Percentiles rank a stretch among this genome's conserved stretches.
Evolutionary conservation across 2,113 vertebrate species (phyloP).

Genomic region (Eclectus roratus): DNA sequence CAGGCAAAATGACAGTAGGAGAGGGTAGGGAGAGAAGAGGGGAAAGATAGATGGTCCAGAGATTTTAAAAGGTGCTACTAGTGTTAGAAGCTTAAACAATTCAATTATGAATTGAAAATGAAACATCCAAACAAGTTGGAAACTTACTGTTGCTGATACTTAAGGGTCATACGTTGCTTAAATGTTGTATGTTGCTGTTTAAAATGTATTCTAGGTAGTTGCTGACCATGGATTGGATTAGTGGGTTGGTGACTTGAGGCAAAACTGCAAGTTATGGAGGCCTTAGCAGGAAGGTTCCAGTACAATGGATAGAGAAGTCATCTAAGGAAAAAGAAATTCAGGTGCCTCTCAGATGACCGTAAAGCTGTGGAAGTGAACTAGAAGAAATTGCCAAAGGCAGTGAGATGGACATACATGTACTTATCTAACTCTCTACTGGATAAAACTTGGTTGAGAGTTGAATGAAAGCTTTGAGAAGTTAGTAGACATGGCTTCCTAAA

Average conservation of each 20-base stretch:
- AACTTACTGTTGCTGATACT: background rate
- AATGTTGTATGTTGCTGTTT: background rate
- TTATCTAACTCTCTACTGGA: background rate
- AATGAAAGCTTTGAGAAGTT: background rate
- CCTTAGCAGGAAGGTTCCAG: background rate
- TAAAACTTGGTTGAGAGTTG: background rate
- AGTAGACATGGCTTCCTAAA: background rate
- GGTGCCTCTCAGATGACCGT: background rate
- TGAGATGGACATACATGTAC: background rate
- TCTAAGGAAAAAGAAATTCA: background rate
- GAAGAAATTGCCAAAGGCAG: background rate
- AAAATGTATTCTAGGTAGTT: background rate
- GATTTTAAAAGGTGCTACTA: background rate
- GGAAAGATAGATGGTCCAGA: background rate
- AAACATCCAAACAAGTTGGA: background rate
- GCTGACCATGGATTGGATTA: background rate
- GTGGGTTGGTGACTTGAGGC: background rate
- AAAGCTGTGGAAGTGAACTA: background rate
- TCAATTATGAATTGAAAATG: background rate
- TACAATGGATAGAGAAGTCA: fast-evolving
- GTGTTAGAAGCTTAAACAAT: background rate
- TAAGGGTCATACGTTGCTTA: background rate
- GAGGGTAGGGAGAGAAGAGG: background rate
- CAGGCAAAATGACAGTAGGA: background rate
- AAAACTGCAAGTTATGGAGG: background rate